A percentile compares a stretch with the other conserved stretches of the same genome.
Evolutionary conservation across 2,888 invertebrate species (phyloP).

Genomic region (Ophion obscuratus): DNA sequence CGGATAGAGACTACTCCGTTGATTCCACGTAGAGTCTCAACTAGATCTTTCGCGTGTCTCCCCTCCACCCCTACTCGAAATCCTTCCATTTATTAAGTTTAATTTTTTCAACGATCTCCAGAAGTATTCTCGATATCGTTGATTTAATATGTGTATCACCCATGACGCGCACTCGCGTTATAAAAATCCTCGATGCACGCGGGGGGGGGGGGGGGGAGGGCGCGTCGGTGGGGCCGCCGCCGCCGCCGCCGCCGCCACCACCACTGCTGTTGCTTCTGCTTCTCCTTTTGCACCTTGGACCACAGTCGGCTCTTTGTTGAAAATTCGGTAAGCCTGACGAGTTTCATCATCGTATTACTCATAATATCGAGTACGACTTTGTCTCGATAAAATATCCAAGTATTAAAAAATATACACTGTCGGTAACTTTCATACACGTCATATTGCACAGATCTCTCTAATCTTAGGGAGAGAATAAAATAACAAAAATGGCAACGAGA

Average conservation of each 20-base stretch:
- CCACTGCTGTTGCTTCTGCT: too few relatives aligned
- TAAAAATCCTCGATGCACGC: conserved; percentile 51
- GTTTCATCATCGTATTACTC: conserved; percentile 26
- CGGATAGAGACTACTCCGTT: conserved; percentile 27
- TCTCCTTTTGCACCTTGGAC: conserved; percentile 19
- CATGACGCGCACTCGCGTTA: conserved; percentile 50
- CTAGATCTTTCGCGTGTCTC: conserved; percentile 5
- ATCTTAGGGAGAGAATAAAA: conserved; percentile 62
- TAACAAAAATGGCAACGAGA: conserved; percentile 78
- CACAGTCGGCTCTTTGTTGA: conserved; percentile 12
- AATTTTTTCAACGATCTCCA: conserved; percentile 1
- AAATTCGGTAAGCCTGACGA: conserved; percentile 53
- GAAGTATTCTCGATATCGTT: conserved; percentile 34
- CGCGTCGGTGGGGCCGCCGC: too few relatives aligned
- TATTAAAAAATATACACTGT: conserved; percentile 82
- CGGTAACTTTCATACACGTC: conserved; percentile 82
- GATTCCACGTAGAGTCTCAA: conserved; percentile 40
- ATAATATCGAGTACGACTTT: conserved; percentile 62
- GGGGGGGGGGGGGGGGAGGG: neutral
- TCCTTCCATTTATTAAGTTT: conserved; percentile 10
- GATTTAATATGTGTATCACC: conserved; percentile 43
- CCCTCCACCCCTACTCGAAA: neutral
- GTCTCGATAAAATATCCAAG: conserved; percentile 77
- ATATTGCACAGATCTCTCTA: conserved; percentile 78
- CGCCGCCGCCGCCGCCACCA: too few relatives aligned